These are phyloP conservation scores for Vireo altiloquus DNA, from an alignment of 2,113 vertebrate genomes.

Conservation along the genomic window DNA sequence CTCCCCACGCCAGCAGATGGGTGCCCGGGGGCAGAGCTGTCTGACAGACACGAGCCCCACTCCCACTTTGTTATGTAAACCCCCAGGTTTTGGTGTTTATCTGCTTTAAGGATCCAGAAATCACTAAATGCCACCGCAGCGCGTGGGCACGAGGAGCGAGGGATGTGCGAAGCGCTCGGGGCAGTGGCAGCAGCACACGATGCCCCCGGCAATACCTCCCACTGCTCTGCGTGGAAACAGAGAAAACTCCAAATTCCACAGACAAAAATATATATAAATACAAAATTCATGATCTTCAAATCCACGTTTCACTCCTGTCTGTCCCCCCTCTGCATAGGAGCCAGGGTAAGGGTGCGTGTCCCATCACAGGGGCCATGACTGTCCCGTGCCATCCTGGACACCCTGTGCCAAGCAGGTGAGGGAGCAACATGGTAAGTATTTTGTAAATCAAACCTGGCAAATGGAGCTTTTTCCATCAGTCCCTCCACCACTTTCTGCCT, in stretches of 20 bases:
- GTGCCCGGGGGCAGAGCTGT: background rate
- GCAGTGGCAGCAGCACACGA: accelerated
- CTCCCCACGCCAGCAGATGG: conserved; percentile 9
- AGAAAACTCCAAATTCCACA: background rate
- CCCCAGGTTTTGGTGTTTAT: background rate
- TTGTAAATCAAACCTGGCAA: background rate
- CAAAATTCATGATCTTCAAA: background rate
- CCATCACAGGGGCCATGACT: accelerated
- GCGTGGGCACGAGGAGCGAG: background rate
- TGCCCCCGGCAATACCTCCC: background rate
- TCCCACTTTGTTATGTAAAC: background rate
- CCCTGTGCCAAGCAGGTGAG: background rate
- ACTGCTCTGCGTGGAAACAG: background rate
- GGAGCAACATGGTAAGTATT: background rate
- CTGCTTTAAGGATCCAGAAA: background rate
- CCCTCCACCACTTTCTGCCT: background rate
- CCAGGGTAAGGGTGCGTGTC: accelerated
- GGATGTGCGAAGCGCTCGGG: background rate
- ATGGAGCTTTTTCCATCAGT: background rate
- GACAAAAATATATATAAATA: background rate
- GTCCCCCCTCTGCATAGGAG: accelerated
- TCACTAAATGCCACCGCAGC: background rate
- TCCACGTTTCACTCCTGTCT: background rate
- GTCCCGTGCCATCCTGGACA: background rate
- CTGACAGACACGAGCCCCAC: background rate